Evolutionary conservation across 2,113 vertebrate genomes (phyloP).

Genomic region (Tenebrosternarchus preto): DNA sequence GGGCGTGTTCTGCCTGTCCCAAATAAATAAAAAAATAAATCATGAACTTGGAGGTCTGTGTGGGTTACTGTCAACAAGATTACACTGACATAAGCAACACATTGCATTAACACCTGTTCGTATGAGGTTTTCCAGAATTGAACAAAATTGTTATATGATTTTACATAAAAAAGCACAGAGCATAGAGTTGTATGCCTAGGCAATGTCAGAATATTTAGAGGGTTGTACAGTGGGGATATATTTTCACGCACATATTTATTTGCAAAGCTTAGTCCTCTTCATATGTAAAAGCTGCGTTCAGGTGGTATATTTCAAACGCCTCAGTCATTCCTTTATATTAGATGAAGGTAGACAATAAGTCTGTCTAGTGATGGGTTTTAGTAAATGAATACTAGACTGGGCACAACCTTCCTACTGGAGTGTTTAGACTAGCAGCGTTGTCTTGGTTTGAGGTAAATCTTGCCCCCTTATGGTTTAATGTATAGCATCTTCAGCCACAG

Average conservation of each 20-base stretch:
- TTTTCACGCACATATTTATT: not conserved
- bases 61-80: constrained; percentile 1
- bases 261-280: not conserved
- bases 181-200: not conserved
- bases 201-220: not conserved
- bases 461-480: constrained; percentile 34
- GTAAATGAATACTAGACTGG: not conserved
- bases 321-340: not conserved
- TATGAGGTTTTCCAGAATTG: no score
- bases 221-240: not conserved
- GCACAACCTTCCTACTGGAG: not conserved
- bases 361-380: not conserved
- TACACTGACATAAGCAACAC: not conserved
- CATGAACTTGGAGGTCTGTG: not conserved
- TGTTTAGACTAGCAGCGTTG: not conserved
- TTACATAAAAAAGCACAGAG: not conserved
- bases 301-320: not conserved
- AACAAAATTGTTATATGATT: not conserved
- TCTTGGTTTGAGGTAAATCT: not conserved
- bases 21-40: constrained; percentile 33
- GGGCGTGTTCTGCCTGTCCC: constrained; percentile 25
- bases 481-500: not conserved
- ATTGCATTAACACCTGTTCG: no score
- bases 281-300: not conserved
- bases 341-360: not conserved